phyloP scores from a whole-genome alignment of 2,797 vertebrate genomes.

The Pelodytes ibericus region DNA sequence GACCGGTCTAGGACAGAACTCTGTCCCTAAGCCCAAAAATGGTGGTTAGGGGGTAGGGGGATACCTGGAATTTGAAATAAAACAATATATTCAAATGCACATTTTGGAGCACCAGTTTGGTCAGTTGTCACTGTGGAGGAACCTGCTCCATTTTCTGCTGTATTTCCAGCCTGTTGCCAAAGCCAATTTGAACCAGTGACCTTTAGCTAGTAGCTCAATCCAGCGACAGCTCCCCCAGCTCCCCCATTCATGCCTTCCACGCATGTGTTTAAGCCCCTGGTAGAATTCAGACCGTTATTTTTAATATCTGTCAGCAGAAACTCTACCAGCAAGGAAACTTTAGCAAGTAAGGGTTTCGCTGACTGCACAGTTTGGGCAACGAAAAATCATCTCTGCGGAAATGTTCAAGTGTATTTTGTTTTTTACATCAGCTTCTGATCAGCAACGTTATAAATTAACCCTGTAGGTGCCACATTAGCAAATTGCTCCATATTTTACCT shows the following conservation, averaged over 20 bases:
- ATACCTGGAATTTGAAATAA: too few relatives aligned
- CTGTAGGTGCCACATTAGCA: too few relatives aligned
- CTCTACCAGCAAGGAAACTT: constrained; percentile 25
- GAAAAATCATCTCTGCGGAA: constrained; percentile 33
- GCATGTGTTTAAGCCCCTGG: not conserved
- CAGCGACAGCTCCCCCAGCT: not conserved
- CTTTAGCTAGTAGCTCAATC: not conserved
- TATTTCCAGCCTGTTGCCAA: constrained; percentile 12
- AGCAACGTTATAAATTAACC: not conserved
- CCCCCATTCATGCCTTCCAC: too few relatives aligned
- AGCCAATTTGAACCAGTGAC: constrained; percentile 18
- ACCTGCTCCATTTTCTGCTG: too few relatives aligned
- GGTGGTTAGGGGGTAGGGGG: too few relatives aligned
- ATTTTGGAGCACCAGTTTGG: too few relatives aligned
- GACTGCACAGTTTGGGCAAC: constrained; percentile 38
- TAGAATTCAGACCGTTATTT: constrained; percentile 14
- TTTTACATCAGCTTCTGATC: not conserved
- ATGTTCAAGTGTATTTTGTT: not conserved
- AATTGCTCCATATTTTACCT: too few relatives aligned
- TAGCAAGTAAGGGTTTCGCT: constrained; percentile 28
- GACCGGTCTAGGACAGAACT: too few relatives aligned
- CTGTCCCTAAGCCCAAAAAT: too few relatives aligned
- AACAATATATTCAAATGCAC: too few relatives aligned
- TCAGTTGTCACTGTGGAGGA: too few relatives aligned
- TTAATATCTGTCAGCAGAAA: constrained; percentile 42